Evolutionary conservation across 2,797 vertebrate species (phyloP), one percentile per base, ranked within the genome.

Genomic region (Hydrocynus forskahlii): DNA sequence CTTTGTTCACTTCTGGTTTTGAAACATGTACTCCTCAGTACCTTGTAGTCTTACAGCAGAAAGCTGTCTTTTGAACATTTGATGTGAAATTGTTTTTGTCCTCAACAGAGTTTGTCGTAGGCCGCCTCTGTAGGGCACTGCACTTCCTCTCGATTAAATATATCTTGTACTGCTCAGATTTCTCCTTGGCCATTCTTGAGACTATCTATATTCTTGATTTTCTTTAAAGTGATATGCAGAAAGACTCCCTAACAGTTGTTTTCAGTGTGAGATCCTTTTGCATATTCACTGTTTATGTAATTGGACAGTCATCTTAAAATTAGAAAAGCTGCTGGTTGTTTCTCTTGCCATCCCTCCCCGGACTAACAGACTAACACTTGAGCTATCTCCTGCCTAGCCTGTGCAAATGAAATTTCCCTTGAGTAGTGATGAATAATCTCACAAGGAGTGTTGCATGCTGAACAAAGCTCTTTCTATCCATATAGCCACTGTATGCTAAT

Each of bases 301-400:
- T 82, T 82, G 69, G 70, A 82, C 54, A 66, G 69, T 78, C 69
- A 68, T 77, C 62, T 54, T 57, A 50, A 50, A 12, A 50, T 50
- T 9, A 0, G 43, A 43, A 43, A 72, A 68, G 68, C 75, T 43
- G 70, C n/a, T 21, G 55, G 48, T 68, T 7, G 43, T 38, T 40
- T 83, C 67, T 69, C 57, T n/a, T 62, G 17, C 70, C 63, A 40
- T 54, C 70, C 40, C 55, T 62, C 40, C 16, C 60, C 71, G 52
- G 54, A 69, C 25, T 63, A 55, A 16, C 23, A 59, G 38, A 73
- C 52, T 21, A 29, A 29, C 29, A 29, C 29, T 29, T 29, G 29
- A 29, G 29, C 29, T 57, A 17, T n/a, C 75, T 62, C 48, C 45
- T 25, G 67, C n/a, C 29, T 29, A 3, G 67, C n/a, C 29, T 29